Conservation (phyloP, 1,140 invertebrate genomes). For the Ridgeia piscesae region DNA sequence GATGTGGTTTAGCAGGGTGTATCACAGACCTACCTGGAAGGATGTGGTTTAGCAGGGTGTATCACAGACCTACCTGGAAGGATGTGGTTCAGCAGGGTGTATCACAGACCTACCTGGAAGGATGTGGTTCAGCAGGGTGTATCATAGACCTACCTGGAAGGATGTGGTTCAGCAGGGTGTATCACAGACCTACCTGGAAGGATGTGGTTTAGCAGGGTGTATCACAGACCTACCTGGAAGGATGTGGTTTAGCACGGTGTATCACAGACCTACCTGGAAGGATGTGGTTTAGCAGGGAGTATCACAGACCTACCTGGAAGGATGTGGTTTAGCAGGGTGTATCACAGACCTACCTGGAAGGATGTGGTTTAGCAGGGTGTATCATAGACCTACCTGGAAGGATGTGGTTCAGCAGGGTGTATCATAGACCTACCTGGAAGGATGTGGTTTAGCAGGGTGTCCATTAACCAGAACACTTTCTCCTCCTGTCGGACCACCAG, state of each 20-base stretch:
- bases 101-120: neutral
- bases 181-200: neutral
- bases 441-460: slow-evolving; percentile 81
- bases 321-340: neutral
- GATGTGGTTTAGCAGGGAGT: neutral
- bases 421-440: slow-evolving; percentile 63
- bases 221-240: neutral
- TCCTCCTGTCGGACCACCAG: slow-evolving; percentile 86
- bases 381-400: neutral
- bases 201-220: neutral
- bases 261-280: neutral
- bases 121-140: neutral
- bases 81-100: neutral
- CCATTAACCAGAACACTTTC: slow-evolving; percentile 86
- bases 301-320: neutral
- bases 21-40: neutral
- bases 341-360: neutral
- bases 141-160: neutral
- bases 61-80: neutral
- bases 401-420: neutral
- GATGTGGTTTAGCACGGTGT: neutral
- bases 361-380: neutral
- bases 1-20: neutral
- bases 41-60: neutral
- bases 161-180: neutral